Evolutionary conservation across 1,140 invertebrate species (phyloP), one percentile per base, ranked within the genome.

Genomic region (Lasioglossum baleicum): DNA sequence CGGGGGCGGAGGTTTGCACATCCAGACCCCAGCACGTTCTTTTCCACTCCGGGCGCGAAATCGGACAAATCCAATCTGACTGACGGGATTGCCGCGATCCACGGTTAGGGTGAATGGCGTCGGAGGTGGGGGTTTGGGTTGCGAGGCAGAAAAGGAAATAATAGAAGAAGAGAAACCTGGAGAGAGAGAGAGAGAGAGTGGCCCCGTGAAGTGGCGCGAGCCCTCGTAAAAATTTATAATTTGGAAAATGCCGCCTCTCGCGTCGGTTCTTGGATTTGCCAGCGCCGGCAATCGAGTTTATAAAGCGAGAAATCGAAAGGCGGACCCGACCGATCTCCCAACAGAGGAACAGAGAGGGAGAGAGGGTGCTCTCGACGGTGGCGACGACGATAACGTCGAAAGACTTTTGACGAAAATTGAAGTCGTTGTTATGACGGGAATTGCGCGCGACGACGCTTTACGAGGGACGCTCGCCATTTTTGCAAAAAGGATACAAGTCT

Each of bases 221-320:
- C 73, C 77, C 70, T 93, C 92, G 91, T 93, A 93, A 93, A 93
- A 93, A 93, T 93, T 93, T 93, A 93, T 92, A 93, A 93, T 93
- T 93, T 93, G 92, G 92, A 93, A 93, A 93, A 93, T 92, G 92
- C 88, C 89, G 84, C 73, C 53, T 78, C 15, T 78, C 15, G 83
- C 78, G 61, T 35, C 79, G 44, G 44, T 87, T 84, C 80, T 87
- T 73, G 87, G 87, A 89, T 88, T 90, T 87, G 81, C 51, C 51
- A n/a, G 56, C 20, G 82, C 31, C 64, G 74, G 87, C 90, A 91
- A 92, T 92, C 89, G 89, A 90, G 89, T 93, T 93, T 93, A 93
- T 93, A 93, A 93, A 92, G 89, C 92, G 92, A 85, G 90, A 93
- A 93, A 93, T 93, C 92, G 92, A 93, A 92, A 87, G 85, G 86